Evolutionary conservation across 2,888 invertebrate genomes (phyloP).

Genomic region (Drosophila ustulata): DNA sequence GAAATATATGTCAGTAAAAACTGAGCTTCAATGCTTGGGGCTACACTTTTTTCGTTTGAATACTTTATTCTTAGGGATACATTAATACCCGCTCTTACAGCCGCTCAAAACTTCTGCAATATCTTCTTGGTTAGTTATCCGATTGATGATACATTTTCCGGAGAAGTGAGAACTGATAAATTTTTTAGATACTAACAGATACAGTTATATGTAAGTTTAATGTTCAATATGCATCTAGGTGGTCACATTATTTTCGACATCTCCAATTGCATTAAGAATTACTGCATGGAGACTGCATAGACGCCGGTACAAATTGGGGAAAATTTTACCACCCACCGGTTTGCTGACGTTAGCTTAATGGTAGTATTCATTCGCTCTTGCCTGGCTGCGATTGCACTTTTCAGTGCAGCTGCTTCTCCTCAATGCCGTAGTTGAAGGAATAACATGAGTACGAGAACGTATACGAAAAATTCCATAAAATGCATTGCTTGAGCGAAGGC

Average conservation of each 20-base stretch:
- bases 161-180: background rate
- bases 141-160: background rate
- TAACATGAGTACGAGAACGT: slow-evolving; percentile 51
- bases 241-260: background rate
- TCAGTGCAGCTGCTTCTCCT: slow-evolving; percentile 33
- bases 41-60: background rate
- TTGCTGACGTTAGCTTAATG: slow-evolving; percentile 61
- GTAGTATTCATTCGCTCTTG: slow-evolving; percentile 70
- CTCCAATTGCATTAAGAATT: slow-evolving; percentile 19
- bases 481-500: slow-evolving; percentile 29
- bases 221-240: background rate
- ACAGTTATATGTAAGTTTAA: background rate
- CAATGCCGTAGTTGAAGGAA: slow-evolving; percentile 44
- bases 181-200: no score
- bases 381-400: slow-evolving; percentile 68
- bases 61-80: background rate
- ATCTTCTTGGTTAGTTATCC: background rate
- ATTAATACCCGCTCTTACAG: background rate
- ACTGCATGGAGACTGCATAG: slow-evolving; percentile 4
- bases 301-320: slow-evolving; percentile 44
- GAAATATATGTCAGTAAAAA: background rate
- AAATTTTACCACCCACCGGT: slow-evolving; percentile 12
- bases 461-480: slow-evolving; percentile 61
- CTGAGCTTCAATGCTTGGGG: background rate
- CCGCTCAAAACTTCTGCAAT: no score